phyloP scores from a whole-genome alignment of 2,888 invertebrate species.

The Muscina levida region DNA sequence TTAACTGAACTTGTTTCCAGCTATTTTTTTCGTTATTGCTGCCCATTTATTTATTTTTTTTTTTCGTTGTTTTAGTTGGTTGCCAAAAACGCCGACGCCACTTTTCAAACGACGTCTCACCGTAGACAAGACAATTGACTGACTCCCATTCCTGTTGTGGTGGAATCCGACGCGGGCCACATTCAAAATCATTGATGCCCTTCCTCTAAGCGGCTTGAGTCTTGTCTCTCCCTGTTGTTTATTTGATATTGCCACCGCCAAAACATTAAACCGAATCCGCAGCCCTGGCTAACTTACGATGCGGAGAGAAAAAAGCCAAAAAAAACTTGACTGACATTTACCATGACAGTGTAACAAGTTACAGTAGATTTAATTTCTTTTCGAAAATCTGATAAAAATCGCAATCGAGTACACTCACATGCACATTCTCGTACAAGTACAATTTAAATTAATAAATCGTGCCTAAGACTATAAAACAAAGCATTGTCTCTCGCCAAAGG shows the following conservation, averaged over 20 bases:
- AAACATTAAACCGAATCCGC: neutral
- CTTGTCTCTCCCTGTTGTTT: neutral
- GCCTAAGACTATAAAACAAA: conserved; percentile 46
- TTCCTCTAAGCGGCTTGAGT: neutral
- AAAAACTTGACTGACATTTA: conserved; percentile 63
- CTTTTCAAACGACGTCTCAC: conserved; percentile 35
- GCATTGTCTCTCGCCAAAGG: neutral
- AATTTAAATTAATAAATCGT: conserved; percentile 66
- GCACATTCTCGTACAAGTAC: conserved; percentile 41
- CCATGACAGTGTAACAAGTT: conserved; percentile 66
- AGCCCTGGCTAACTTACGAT: neutral
- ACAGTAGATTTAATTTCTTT: conserved; percentile 65
- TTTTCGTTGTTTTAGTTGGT: conserved; percentile 19
- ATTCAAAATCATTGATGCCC: conserved; percentile 21
- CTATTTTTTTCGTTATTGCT: conserved; percentile 18
- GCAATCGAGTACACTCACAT: conserved; percentile 8
- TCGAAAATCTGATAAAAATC: conserved; percentile 62
- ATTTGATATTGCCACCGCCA: neutral
- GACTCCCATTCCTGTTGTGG: conserved; percentile 31
- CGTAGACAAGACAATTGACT: conserved; percentile 35
- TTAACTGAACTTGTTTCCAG: conserved; percentile 41
- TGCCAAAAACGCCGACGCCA: conserved; percentile 48
- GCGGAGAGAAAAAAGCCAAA: conserved; percentile 24
- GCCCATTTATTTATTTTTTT: conserved; percentile 30
- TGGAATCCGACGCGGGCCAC: neutral